These are phyloP conservation scores for Phylloscopus trochiloides DNA, from an alignment of 2,113 vertebrate species.

Conservation along the genomic window DNA sequence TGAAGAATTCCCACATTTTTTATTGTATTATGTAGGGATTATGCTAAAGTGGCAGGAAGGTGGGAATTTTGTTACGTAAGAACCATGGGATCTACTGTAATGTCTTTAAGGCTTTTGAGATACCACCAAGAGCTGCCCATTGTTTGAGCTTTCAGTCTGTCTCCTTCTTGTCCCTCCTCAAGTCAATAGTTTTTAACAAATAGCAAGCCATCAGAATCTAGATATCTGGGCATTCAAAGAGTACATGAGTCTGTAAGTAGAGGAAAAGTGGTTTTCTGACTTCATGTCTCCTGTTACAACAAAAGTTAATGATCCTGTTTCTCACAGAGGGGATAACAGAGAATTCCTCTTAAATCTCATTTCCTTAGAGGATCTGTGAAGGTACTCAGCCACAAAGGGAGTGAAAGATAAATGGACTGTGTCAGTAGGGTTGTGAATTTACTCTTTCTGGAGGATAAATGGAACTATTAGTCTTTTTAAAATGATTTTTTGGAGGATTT, in stretches of 20 bases:
- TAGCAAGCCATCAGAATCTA: background rate
- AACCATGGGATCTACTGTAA: background rate
- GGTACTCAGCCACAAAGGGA: background rate
- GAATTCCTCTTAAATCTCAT: background rate
- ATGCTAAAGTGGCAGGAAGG: background rate
- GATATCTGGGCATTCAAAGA: background rate
- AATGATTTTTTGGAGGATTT: background rate
- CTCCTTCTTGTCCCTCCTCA: background rate
- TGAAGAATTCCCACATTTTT: background rate
- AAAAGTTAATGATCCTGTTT: background rate
- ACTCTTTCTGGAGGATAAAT: background rate
- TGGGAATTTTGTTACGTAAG: background rate
- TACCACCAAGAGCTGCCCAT: background rate
- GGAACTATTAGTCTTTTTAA: background rate
- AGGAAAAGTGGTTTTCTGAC: background rate
- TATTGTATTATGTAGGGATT: background rate
- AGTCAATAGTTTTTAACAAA: background rate
- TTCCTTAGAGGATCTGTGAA: background rate
- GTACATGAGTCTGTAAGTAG: background rate
- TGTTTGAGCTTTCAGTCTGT: background rate
- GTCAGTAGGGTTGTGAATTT: background rate
- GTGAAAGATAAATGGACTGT: background rate
- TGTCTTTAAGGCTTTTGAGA: background rate
- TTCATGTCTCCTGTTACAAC: background rate
- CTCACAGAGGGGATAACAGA: fast-evolving